Evolutionary conservation across 2,888 invertebrate species (phyloP), one percentile per base, ranked within the genome.

Genomic region (Drosophila pegasa): DNA sequence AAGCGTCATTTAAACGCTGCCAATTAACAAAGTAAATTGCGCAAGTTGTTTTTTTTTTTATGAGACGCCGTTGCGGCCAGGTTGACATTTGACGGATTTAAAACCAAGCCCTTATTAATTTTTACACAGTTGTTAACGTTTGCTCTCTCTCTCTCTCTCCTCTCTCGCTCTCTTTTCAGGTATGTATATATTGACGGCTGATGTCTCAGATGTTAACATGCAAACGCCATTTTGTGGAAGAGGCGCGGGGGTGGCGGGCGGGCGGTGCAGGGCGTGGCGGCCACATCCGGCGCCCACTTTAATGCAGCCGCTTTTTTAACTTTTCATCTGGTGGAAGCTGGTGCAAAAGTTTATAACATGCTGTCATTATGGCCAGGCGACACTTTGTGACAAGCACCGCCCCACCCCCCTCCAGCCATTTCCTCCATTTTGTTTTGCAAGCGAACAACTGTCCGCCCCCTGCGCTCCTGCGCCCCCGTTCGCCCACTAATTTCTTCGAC

Each of bases 1-100:
- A 48, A 50, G 73, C 57, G 78, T 16, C 66, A 31, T 54, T 65
- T 78, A 81, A 79, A 55, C 74, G 74, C 62, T 77, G 74, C 67
- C 83, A 88, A 87, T 90, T 89, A 90, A 87, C 83, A 78, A 80
- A 80, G 82, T 67, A 69, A 81, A 87, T 68, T 60, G 79, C 63
- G 58, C 48, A 75, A 82, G 69, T 65, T 58, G 41, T 31, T 66
- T 33, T 43, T 54, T 27, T 27, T 66, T 62, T 51, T 58, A 51
- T 58, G 67, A 67, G 50, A 7, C 43, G 43, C 10, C 43, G 2
- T 18, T 38, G 43, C n/a, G 48, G 31, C 41, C 50, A 35, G 47
- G 62, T 45, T 67, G 69, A 69, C 70, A 70, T 70, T 61, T 40
- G 61, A 31, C n/a, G 70, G 37, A 70, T 62, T 65, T 71, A 56